Conservation (phyloP, 1,140 invertebrate genomes). For the Gonioctena quinquepunctata region DNA sequence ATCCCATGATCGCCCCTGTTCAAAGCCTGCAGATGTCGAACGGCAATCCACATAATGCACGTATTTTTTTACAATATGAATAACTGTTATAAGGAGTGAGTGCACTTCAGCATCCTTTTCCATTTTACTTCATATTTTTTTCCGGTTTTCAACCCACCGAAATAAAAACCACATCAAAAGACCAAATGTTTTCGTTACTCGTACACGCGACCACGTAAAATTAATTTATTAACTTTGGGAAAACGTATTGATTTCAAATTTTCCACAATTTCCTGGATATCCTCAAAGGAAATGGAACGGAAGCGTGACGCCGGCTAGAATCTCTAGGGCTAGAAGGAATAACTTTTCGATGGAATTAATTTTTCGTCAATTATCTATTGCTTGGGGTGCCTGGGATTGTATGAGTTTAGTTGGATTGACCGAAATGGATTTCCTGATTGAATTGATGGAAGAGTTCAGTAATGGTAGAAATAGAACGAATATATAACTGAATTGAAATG, state of each 20-base stretch:
- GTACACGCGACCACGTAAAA: constrained; percentile 7
- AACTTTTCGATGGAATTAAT: constrained; percentile 16
- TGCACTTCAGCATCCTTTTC: too few relatives aligned
- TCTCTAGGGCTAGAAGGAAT: constrained; percentile 7
- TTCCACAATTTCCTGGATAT: constrained; percentile 29
- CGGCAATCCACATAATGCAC: too few relatives aligned
- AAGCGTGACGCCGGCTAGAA: constrained; percentile 21
- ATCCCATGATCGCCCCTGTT: too few relatives aligned
- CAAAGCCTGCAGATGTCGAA: too few relatives aligned
- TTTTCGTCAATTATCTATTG: constrained; percentile 3
- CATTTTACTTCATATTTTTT: too few relatives aligned
- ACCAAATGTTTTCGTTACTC: not conserved
- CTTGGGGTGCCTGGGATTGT: not conserved
- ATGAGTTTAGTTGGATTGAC: not conserved
- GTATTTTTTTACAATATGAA: too few relatives aligned
- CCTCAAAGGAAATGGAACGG: constrained; percentile 30
- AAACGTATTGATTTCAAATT: constrained; percentile 22
- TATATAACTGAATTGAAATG: too few relatives aligned
- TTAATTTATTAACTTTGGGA: constrained; percentile 13
- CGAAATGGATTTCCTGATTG: not conserved
- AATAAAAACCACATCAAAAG: too few relatives aligned
- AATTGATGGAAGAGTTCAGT: not conserved
- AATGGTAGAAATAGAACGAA: too few relatives aligned
- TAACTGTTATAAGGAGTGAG: too few relatives aligned
- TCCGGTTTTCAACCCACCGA: too few relatives aligned